phyloP scores from a whole-genome alignment of 2,113 vertebrate species.

The Polyodon spathula region DNA sequence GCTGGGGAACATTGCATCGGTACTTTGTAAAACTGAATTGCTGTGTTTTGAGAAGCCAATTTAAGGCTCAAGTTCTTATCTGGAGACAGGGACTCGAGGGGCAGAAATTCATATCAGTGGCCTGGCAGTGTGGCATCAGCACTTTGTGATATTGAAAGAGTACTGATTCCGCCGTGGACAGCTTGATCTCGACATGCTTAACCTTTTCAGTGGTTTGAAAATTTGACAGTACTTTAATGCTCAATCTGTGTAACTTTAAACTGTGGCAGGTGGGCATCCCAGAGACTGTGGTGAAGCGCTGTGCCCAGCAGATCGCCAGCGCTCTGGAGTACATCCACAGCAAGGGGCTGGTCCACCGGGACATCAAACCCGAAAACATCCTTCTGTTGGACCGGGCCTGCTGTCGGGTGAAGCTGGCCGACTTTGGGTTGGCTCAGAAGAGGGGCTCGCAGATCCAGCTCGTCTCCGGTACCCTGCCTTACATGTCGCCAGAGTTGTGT shows the following conservation, averaged over 20 bases:
- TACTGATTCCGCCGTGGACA: too few relatives aligned
- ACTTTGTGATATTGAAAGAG: too few relatives aligned
- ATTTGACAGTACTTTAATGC: too few relatives aligned
- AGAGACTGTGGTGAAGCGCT: constrained; percentile 64
- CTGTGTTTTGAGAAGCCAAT: too few relatives aligned
- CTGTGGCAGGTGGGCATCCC: constrained; percentile 73
- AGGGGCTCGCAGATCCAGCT: constrained; percentile 75
- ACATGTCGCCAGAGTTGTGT: constrained; percentile 81
- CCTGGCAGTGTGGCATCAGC: too few relatives aligned
- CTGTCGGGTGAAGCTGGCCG: constrained; percentile 71
- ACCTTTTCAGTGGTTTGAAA: too few relatives aligned
- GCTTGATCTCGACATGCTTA: too few relatives aligned
- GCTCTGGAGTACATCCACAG: constrained; percentile 84
- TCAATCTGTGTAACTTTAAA: background rate
- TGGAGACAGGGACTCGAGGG: too few relatives aligned
- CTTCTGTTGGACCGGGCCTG: constrained; percentile 74
- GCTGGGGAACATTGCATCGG: too few relatives aligned
- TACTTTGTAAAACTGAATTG: too few relatives aligned
- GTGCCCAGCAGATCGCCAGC: constrained; percentile 68
- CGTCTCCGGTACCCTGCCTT: constrained; percentile 76
- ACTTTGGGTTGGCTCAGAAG: constrained; percentile 83
- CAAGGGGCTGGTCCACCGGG: constrained; percentile 77
- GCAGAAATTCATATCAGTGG: too few relatives aligned
- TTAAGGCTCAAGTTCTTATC: too few relatives aligned
- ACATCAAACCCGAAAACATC: constrained; percentile 87